Evolutionary conservation across 2,113 vertebrate species (phyloP).

Genomic region (Bubo blakistoni): DNA sequence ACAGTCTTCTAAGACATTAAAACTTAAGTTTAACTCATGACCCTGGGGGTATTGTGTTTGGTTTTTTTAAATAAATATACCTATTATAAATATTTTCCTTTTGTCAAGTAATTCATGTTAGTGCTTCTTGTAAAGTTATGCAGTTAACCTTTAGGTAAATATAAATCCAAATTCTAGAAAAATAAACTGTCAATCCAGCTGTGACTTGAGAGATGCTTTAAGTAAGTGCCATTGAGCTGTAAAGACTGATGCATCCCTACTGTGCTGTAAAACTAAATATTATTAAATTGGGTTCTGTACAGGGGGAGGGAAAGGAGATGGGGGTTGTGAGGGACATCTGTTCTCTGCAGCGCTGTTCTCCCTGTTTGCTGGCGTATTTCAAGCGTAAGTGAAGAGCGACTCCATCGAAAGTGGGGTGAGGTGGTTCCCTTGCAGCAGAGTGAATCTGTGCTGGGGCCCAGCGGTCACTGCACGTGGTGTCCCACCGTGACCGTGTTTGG

Average conservation of each 20-base stretch:
- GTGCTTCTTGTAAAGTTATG: background rate
- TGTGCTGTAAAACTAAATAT: constrained; percentile 21
- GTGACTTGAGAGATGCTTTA: constrained; percentile 41
- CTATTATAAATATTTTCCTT: background rate
- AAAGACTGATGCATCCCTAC: constrained; percentile 29
- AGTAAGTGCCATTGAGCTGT: constrained; percentile 48
- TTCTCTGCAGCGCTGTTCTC: background rate
- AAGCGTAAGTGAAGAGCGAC: background rate
- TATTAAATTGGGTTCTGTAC: constrained; percentile 5
- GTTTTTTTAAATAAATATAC: background rate
- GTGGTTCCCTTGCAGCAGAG: background rate
- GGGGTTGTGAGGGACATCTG: constrained; percentile 46
- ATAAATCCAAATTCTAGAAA: background rate
- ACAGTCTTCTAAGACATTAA: background rate
- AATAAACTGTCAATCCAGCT: constrained; percentile 41
- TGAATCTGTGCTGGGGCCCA: background rate
- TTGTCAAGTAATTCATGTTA: background rate
- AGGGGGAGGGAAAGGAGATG: constrained; percentile 27
- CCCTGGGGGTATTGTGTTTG: background rate
- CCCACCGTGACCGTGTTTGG: rapidly evolving
- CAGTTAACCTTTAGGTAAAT: constrained; percentile 8
- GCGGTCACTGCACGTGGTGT: background rate
- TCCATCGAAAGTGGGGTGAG: rapidly evolving
- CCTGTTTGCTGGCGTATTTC: background rate
- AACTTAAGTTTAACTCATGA: background rate